Conservation (phyloP, 53 echinoderm and acorn worm genomes). For the Echinometra lucunter region DNA sequence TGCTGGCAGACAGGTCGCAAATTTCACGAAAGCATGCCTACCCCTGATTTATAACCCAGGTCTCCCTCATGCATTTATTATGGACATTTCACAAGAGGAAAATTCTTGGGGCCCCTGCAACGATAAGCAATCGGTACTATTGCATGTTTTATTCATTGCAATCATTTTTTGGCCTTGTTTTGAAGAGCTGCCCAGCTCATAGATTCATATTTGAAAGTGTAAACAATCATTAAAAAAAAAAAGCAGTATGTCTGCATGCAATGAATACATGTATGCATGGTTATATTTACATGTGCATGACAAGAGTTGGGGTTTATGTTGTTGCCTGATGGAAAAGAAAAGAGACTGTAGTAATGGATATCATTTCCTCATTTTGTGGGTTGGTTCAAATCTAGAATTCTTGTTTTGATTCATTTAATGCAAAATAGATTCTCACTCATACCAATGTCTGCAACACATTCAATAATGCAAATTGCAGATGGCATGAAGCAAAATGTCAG, state of each 20-base stretch:
- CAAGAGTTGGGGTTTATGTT: neutral
- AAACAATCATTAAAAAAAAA: neutral
- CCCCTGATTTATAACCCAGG: constrained; percentile 51
- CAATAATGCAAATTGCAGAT: constrained; percentile 56
- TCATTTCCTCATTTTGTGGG: neutral
- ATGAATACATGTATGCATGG: neutral
- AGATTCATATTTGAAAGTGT: neutral
- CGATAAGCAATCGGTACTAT: constrained; percentile 1
- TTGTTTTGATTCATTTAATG: constrained; percentile 12
- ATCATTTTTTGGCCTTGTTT: neutral
- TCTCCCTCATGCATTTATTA: constrained; percentile 34
- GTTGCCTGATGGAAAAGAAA: neutral
- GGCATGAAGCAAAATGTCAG: constrained; percentile 48
- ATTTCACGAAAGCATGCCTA: constrained; percentile 30
- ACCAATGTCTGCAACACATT: constrained; percentile 19
- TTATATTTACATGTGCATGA: neutral
- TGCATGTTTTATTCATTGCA: constrained; percentile 33
- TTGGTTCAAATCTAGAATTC: neutral
- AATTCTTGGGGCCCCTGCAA: neutral
- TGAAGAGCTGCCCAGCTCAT: neutral
- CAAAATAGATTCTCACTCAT: neutral
- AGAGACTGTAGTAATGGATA: neutral
- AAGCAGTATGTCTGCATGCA: neutral
- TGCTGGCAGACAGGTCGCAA: constrained; percentile 1
- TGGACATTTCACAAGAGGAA: constrained; percentile 6